Percentiles rank a stretch among this genome's conserved stretches.
These are phyloP conservation scores for Triplophysa yarkandensis DNA, from an alignment of 2,797 vertebrate species.

Conservation along the genomic window DNA sequence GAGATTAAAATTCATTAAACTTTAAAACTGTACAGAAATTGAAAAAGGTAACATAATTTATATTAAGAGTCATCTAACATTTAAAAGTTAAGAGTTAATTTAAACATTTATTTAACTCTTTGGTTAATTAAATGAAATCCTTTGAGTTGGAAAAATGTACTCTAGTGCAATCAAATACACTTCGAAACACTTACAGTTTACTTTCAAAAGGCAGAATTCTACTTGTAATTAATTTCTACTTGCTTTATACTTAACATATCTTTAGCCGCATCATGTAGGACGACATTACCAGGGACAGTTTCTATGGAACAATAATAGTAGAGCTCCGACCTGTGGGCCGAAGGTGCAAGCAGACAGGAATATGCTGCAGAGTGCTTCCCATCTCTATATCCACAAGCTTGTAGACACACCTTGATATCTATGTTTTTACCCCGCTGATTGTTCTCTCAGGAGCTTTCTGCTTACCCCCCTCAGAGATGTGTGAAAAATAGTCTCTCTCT, in stretches of 20 bases:
- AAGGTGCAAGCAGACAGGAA: constrained; percentile 61
- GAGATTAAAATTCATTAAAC: not conserved
- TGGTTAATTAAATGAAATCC: no score
- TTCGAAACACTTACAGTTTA: no score
- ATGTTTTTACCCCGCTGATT: constrained; percentile 23
- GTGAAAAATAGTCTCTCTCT: constrained; percentile 67
- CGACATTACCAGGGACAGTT: constrained; percentile 39
- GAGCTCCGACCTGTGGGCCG: constrained; percentile 66
- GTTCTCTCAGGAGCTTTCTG: constrained; percentile 58
- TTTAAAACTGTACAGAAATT: no score
- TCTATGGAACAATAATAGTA: constrained; percentile 65
- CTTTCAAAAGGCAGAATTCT: not conserved
- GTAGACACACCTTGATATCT: constrained; percentile 40
- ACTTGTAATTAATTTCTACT: constrained; percentile 18
- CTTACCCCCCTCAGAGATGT: constrained; percentile 78
- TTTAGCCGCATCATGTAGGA: constrained; percentile 43
- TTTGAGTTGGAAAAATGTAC: no score
- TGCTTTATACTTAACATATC: constrained; percentile 36
- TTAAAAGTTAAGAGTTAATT: no score
- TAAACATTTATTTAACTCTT: no score
- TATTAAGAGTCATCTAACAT: no score
- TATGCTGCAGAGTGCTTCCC: constrained; percentile 37
- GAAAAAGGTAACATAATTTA: no score
- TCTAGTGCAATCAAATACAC: no score
- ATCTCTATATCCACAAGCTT: constrained; percentile 54